Evolutionary conservation across 2,113 vertebrate genomes (phyloP).

Genomic region (Martes martes): DNA sequence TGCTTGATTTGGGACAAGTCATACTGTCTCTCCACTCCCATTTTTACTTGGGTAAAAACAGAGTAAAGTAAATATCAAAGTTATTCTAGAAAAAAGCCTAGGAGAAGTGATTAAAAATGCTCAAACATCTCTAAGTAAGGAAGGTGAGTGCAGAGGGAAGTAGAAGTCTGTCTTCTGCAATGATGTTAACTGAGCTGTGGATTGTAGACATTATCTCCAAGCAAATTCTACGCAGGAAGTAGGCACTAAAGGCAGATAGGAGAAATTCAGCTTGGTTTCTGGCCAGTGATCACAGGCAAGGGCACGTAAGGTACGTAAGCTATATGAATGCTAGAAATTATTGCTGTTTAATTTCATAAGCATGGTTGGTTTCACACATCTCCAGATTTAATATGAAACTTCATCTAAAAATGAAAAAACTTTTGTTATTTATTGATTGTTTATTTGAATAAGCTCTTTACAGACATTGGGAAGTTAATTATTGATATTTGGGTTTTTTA

Average conservation of each 20-base stretch:
- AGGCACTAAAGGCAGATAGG: too few relatives aligned
- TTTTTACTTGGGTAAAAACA: not conserved
- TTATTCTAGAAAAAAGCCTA: not conserved
- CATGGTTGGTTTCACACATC: not conserved
- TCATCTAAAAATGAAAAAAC: not conserved
- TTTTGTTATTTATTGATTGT: not conserved
- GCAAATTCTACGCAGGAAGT: too few relatives aligned
- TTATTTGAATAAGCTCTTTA: not conserved
- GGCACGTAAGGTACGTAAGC: not conserved
- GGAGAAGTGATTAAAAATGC: not conserved
- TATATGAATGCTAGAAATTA: not conserved
- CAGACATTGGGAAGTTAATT: not conserved
- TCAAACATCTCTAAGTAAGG: not conserved
- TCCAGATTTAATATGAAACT: not conserved
- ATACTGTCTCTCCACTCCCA: not conserved
- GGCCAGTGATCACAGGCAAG: not conserved
- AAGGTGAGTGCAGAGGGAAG: not conserved
- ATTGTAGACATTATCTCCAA: fast-evolving
- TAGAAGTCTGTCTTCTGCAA: not conserved
- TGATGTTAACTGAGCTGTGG: too few relatives aligned
- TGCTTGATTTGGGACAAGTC: not conserved
- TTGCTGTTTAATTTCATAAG: not conserved
- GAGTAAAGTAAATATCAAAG: not conserved
- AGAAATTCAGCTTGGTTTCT: not conserved
- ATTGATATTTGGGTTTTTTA: not conserved